Evolutionary conservation across 2,113 vertebrate species (phyloP), one percentile per base, ranked within the genome.

Genomic region (Eptesicus fuscus): DNA sequence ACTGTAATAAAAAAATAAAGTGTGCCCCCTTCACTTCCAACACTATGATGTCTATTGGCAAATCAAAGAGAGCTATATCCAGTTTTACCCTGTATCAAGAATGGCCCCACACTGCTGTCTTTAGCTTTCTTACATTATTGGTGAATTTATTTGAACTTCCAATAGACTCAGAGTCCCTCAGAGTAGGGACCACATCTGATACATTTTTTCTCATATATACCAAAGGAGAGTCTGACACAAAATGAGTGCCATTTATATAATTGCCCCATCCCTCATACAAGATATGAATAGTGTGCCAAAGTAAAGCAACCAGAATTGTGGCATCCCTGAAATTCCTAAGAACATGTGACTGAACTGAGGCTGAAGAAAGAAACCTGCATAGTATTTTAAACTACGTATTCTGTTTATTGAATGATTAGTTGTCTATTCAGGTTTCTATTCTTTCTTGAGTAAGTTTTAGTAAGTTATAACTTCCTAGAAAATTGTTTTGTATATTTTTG

Each of bases 11-110:
- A 61, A 61, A 84, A 83, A 70, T 53, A 2, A 47, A n/a, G 1
- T 25, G 11, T 40, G 61, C 42, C 25, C 6, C 37, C 9, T 49
- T 63, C 9, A 13, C 59, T 91, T 85, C 12, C 18, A 70, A 76
- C 3, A n/a, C n/a, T 10, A 1, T 35, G 13, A 22, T 77, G 59
- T 40, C 14, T 88, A 77, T 93, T 85, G 56, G 9, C 44, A 63
- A 30, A 49, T 51, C 22, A 77, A 37, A 44, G 79, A n/a, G 5
- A 2, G 25, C 49, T 90, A 5, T 74, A 37, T 32, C 14, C 9
- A 10, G 59, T 88, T 32, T 71, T 28, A 42, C 0, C 3, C 2
- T 28, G 0, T n/a, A 4, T 17, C n/a, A 32, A 12, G 1, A 70
- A 37, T 42, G n/a, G 63, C 7, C 35, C 17, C 32, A 20, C 1